Percentiles rank a stretch among this genome's conserved stretches.
These are phyloP conservation scores for Microcebus murinus DNA, from an alignment of 2,113 vertebrate genomes.

Conservation along the genomic window DNA sequence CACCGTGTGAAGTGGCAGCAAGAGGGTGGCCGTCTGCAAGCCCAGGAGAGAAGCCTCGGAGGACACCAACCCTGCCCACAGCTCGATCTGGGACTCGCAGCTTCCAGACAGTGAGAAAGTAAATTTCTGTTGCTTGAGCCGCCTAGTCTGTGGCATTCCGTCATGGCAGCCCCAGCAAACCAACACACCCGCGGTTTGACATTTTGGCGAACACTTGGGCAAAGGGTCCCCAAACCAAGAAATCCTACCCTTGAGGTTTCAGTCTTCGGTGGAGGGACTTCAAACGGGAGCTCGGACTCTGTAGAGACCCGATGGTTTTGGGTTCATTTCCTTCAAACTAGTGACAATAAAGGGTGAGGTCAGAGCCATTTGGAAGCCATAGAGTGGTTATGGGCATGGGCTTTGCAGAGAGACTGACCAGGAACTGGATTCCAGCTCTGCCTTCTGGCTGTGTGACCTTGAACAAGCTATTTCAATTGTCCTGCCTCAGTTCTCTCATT, in stretches of 20 bases:
- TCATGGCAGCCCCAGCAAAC: background rate
- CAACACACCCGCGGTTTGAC: background rate
- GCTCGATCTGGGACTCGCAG: background rate
- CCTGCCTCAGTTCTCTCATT: background rate
- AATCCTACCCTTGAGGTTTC: background rate
- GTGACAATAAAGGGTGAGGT: background rate
- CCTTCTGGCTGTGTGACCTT: background rate
- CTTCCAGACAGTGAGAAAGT: background rate
- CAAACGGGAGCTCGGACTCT: background rate
- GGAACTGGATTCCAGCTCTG: background rate
- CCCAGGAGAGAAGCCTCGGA: background rate
- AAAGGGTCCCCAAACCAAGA: background rate
- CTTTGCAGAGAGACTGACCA: background rate
- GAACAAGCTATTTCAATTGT: background rate
- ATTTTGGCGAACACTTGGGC: background rate
- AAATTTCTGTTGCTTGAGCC: background rate
- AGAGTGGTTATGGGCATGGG: background rate
- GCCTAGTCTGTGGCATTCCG: background rate
- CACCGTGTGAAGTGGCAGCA: too few relatives aligned
- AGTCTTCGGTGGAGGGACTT: background rate
- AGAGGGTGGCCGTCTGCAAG: background rate
- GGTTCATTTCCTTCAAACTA: background rate
- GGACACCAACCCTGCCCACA: background rate
- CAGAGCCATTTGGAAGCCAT: background rate
- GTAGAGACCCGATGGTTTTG: background rate